phyloP scores from a whole-genome alignment of 2,888 invertebrate species.

The Azorinus chamasolen region DNA sequence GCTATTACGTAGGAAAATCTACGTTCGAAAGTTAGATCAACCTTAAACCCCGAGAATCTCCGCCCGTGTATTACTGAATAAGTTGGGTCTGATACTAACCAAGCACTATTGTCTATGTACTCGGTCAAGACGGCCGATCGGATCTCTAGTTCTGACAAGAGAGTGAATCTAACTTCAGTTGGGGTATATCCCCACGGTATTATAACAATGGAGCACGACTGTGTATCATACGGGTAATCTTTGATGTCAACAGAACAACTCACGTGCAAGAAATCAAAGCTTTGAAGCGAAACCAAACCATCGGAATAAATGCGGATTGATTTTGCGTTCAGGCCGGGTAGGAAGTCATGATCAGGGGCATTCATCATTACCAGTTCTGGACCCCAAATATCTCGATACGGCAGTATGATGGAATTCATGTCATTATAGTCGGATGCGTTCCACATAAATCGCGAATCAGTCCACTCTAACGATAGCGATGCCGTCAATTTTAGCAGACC shows the following conservation, averaged over 20 bases:
- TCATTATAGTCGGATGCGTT: conserved; percentile 26
- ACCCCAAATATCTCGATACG: conserved; percentile 47
- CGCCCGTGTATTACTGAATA: not conserved
- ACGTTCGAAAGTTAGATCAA: conserved; percentile 6
- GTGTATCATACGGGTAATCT: conserved; percentile 16
- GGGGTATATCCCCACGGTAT: conserved; percentile 8
- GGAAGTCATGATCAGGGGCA: conserved; percentile 6
- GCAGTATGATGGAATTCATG: conserved; percentile 11
- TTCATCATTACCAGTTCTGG: conserved; percentile 52
- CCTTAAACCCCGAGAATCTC: not conserved
- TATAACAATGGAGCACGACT: conserved; percentile 1
- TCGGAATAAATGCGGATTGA: not conserved
- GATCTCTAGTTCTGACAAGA: no score
- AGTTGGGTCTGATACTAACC: not conserved
- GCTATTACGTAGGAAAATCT: conserved; percentile 8
- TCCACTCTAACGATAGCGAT: conserved; percentile 44
- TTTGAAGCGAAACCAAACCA: not conserved
- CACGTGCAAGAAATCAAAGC: conserved; percentile 4
- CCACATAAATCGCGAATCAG: conserved; percentile 53
- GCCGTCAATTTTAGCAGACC: conserved; percentile 54
- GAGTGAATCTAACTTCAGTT: not conserved
- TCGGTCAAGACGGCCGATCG: not conserved
- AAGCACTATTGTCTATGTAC: conserved; percentile 9
- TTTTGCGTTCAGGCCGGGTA: conserved; percentile 3
- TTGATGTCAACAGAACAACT: conserved; percentile 10